Evolutionary conservation across 2,888 invertebrate species (phyloP).

Genomic region (Drosophila paranaensis): DNA sequence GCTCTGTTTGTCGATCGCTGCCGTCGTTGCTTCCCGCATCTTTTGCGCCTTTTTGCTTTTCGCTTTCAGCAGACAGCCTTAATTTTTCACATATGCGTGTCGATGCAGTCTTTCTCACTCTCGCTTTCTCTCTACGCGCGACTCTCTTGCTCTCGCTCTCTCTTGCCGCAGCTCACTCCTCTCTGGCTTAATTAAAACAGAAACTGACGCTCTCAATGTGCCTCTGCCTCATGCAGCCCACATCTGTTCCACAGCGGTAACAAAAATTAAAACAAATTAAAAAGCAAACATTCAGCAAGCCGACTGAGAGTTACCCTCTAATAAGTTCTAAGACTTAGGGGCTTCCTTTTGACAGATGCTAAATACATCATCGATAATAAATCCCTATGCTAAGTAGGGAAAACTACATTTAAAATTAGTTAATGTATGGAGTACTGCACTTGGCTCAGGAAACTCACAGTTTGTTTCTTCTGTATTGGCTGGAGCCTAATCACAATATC

Average conservation of each 20-base stretch:
- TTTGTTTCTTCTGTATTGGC: no score
- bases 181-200: slow-evolving; percentile 76
- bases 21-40: slow-evolving; percentile 66
- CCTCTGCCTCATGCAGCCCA: slow-evolving; percentile 63
- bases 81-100: slow-evolving; percentile 77
- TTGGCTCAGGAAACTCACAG: no score
- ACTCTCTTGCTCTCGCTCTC: slow-evolving; percentile 1
- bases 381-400: no score
- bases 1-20: slow-evolving; percentile 54
- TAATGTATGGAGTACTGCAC: no score
- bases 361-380: no score
- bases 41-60: slow-evolving; percentile 68
- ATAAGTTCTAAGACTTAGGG: neutral
- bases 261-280: slow-evolving; percentile 77
- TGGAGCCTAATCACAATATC: no score
- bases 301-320: slow-evolving; percentile 36
- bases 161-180: slow-evolving; percentile 21
- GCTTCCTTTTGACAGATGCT: no score
- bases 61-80: slow-evolving; percentile 62
- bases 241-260: slow-evolving; percentile 59
- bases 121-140: neutral
- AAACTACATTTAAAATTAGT: no score
- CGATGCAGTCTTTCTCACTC: slow-evolving; percentile 41
- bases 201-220: slow-evolving; percentile 67
- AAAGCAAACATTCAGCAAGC: slow-evolving; percentile 40